phyloP scores from a whole-genome alignment of 2,797 vertebrate genomes.

The Acanthurus leucopareius region DNA sequence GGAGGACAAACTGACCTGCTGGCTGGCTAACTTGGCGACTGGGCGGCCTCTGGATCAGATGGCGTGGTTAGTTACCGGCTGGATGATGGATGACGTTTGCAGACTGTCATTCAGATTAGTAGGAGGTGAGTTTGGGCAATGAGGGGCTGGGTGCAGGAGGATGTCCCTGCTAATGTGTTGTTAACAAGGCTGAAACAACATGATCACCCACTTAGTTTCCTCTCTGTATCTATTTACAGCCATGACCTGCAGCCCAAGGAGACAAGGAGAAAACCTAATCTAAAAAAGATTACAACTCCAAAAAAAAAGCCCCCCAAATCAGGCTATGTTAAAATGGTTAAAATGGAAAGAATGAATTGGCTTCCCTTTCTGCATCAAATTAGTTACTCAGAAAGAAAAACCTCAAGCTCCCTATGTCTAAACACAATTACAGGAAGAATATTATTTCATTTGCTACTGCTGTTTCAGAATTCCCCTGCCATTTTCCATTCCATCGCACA shows the following conservation, averaged over 20 bases:
- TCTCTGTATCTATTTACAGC: slow-evolving; percentile 58
- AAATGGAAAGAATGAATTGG: background rate
- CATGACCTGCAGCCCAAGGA: slow-evolving; percentile 20
- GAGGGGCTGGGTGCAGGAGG: slow-evolving; percentile 14
- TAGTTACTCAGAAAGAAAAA: background rate
- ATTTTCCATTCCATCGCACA: background rate
- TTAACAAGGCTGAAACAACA: slow-evolving; percentile 81
- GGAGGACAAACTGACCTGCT: slow-evolving; percentile 22
- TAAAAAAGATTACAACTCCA: slow-evolving; percentile 20
- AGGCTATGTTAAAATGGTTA: background rate
- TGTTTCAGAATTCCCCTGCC: background rate
- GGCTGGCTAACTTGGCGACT: background rate
- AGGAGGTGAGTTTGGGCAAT: slow-evolving; percentile 17
- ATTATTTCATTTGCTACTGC: background rate
- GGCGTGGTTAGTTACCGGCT: slow-evolving; percentile 2
- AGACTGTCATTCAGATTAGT: slow-evolving; percentile 57
- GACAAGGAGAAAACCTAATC: slow-evolving; percentile 28
- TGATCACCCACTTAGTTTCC: slow-evolving; percentile 77
- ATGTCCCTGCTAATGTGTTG: slow-evolving; percentile 54
- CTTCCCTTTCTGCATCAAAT: background rate
- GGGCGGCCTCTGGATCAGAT: slow-evolving; percentile 34
- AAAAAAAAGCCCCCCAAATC: background rate
- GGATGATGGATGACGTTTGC: slow-evolving; percentile 65
- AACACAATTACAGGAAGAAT: background rate
- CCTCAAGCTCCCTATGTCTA: background rate